Conservation (phyloP, 2,113 vertebrate species). For the Chascanopsetta lugubris region DNA sequence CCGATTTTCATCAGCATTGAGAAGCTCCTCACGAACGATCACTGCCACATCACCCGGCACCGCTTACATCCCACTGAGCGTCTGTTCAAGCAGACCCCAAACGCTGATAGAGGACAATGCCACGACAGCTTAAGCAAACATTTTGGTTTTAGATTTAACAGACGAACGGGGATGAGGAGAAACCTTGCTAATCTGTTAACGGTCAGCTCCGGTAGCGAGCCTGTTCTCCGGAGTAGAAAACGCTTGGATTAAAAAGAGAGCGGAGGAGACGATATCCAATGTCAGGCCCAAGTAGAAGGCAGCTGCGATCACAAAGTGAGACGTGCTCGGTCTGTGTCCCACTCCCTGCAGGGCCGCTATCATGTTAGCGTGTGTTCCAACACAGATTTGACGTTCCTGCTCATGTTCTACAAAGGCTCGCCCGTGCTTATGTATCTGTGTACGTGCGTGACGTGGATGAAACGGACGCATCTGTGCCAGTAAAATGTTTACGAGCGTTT, state of each 20-base stretch:
- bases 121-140: slow-evolving; percentile 13
- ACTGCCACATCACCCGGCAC: slow-evolving; percentile 23
- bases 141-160: slow-evolving; percentile 6
- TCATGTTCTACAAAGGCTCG: slow-evolving; percentile 13
- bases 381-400: slow-evolving; percentile 37
- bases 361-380: slow-evolving; percentile 27
- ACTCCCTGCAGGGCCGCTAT: slow-evolving; percentile 28
- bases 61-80: slow-evolving; percentile 11
- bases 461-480: background rate
- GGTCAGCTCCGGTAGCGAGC: slow-evolving; percentile 1
- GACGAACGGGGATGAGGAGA: background rate
- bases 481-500: slow-evolving; percentile 10
- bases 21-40: slow-evolving; percentile 42
- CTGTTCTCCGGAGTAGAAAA: slow-evolving; percentile 18
- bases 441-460: background rate
- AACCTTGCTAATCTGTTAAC: slow-evolving; percentile 11
- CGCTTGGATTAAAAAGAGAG: slow-evolving; percentile 48
- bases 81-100: slow-evolving; percentile 13
- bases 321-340: slow-evolving; percentile 17
- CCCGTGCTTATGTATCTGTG: background rate
- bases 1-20: slow-evolving; percentile 21
- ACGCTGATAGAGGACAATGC: slow-evolving; percentile 6
- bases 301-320: slow-evolving; percentile 62
- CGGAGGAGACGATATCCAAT: slow-evolving; percentile 46
- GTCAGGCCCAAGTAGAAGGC: slow-evolving; percentile 52